These are phyloP conservation scores for Diphyllodes magnificus DNA, from an alignment of 2,113 vertebrate species.

Conservation along the genomic window DNA sequence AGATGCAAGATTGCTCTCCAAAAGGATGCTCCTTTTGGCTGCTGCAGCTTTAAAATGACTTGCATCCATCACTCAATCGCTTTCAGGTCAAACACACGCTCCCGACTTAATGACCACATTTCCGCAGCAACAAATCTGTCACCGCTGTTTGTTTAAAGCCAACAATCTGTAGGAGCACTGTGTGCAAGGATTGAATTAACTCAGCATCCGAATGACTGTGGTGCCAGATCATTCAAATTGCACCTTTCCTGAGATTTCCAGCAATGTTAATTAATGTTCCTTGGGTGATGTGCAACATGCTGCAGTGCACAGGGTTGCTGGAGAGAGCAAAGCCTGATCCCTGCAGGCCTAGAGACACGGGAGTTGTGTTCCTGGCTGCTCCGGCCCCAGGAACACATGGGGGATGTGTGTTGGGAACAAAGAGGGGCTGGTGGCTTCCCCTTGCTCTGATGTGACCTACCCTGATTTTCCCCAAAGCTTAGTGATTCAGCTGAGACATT, in stretches of 20 bases:
- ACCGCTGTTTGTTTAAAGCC: conserved; percentile 66
- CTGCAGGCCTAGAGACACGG: neutral
- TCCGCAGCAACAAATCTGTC: conserved; percentile 69
- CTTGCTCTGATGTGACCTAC: neutral
- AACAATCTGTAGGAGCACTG: conserved; percentile 61
- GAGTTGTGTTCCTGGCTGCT: neutral
- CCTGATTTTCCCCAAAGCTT: neutral
- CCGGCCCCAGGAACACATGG: accelerated
- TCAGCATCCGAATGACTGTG: conserved; percentile 42
- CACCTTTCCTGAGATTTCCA: conserved; percentile 30
- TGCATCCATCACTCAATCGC: conserved; percentile 72
- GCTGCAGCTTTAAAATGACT: conserved; percentile 72
- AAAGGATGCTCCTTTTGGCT: conserved; percentile 56
- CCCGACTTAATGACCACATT: conserved; percentile 72
- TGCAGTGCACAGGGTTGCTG: neutral
- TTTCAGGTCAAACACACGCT: conserved; percentile 68
- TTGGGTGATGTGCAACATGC: neutral
- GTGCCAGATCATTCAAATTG: conserved; percentile 53
- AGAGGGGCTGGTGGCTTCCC: neutral
- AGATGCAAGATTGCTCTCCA: conserved; percentile 55
- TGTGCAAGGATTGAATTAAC: conserved; percentile 60
- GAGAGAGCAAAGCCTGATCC: neutral
- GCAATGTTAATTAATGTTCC: conserved; percentile 39
- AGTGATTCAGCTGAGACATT: neutral
- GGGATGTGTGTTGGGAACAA: neutral